Evolutionary conservation across 2,797 vertebrate species (phyloP).

Genomic region (Mallotus villosus): DNA sequence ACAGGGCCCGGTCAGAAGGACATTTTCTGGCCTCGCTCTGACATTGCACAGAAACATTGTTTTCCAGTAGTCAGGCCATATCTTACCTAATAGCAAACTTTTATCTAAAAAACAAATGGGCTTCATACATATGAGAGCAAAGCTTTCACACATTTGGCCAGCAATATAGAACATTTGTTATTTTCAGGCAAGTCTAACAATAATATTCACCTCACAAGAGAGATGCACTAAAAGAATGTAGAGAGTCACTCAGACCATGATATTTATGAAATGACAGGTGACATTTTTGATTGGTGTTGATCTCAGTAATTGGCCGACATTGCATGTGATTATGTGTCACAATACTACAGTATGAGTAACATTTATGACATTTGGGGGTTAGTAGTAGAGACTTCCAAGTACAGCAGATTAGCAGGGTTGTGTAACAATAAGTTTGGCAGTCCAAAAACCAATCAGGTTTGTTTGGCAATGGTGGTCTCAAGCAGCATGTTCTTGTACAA

Average conservation of each 20-base stretch:
- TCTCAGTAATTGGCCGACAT: not conserved
- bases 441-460: conserved; percentile 38
- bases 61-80: too few relatives aligned
- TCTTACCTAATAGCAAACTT: too few relatives aligned
- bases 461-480: conserved; percentile 36
- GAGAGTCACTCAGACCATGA: conserved; percentile 5
- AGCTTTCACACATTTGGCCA: too few relatives aligned
- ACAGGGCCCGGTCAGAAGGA: too few relatives aligned
- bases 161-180: too few relatives aligned
- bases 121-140: too few relatives aligned
- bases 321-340: not conserved
- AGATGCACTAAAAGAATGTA: too few relatives aligned
- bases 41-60: too few relatives aligned
- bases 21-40: too few relatives aligned
- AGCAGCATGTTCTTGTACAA: conserved; percentile 21
- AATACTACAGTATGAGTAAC: not conserved
- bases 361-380: not conserved
- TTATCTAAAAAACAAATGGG: too few relatives aligned
- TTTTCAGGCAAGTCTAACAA: too few relatives aligned
- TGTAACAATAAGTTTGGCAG: not conserved
- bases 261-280: conserved; percentile 39
- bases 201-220: too few relatives aligned
- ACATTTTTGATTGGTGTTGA: conserved; percentile 44
- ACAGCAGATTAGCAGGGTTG: conserved; percentile 16
- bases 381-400: not conserved